Evolutionary conservation across 2,113 vertebrate species (phyloP), one percentile per base, ranked within the genome.

Genomic region (Micronycteris hirsuta): DNA sequence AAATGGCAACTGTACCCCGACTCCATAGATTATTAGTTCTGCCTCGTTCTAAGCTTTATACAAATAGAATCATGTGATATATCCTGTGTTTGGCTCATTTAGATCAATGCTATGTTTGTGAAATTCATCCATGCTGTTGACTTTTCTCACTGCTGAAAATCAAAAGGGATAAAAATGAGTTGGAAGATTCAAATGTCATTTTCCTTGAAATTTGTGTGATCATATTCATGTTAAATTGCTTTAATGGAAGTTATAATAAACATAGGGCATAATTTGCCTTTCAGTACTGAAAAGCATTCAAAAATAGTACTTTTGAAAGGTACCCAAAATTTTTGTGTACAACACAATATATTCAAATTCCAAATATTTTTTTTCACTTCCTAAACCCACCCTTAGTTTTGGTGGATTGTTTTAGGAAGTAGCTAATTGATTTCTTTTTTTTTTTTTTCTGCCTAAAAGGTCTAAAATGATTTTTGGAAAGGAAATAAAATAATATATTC

Each of bases 71-170:
- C 31, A 63, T 10, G 43, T 24, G 24, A 10, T 12, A 7, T 61
- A 2, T 11, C 41, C 38, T n/a, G 3, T 15, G 11, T 67, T 31
- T 73, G 41, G 5, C 31, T 92, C 58, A 17, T 83, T 71, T 41
- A 89, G 71, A 22, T 65, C 38, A 10, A 7, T 20, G 2, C n/a
- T 17, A 12, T 8, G 4, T 56, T 52, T 86, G 22, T 84, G 71
- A 73, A 15, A 43, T 22, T 87, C 63, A 26, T 24, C 52, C 20
- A 14, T 9, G 14, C 22, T 83, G 14, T 26, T 36, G 31, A 58
- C 56, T 56, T 58, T 65, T 97, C 92, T 97, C 19, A 95, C 89
- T 95, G 95, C 90, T 97, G 95, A 94, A 95, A 96, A 94, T 97
- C 90, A 94, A 97, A 98, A 97, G 71, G 65, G 70, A 74, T 96